Base-by-base conservation (phyloP, 2,888 invertebrate species). In the Nasonia oneida region DNA sequence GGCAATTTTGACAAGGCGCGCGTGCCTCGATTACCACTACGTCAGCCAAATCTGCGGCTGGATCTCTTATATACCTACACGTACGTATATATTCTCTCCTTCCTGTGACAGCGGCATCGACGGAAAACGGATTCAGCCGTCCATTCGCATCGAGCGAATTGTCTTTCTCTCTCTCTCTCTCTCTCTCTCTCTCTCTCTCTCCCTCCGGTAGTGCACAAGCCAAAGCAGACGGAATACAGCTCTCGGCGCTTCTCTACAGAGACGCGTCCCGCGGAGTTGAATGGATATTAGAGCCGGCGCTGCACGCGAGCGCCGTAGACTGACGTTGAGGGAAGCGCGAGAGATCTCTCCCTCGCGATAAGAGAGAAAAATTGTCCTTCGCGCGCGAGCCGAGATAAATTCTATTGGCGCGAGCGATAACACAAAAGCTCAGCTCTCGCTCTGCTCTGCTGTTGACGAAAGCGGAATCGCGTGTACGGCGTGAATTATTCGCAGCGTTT, bases 281-380 rank as follows among this genome's bases (percentile, higher is more conserved):
- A 77, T 81, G 81, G 84, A 84, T 84, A 84, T 84, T 84, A 81
- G 75, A 81, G 8, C n/a, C 64, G 15, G 39, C 10, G 37, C 39
- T 61, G 57, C 73, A 33, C 18, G 50, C 57, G 64, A 57, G 5
- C 14, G 15, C n/a, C 14, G 23, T 23, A 3, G 57, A 79, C 39
- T 71, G 76, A 81, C 76, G 76, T 75, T 77, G 81, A 81, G 61
- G 42, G 70, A 61, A 18, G n/a, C 29, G 0, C 18, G 18, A 50
- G 61, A 79, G 79, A 79, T 84, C 74, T 73, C 73, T n/a, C 15
- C 18, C 37, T 29, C 37, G 47, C 50, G 84, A 84, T 81, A 81
- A 76, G 80, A 29, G 71, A 76, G 83, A 83, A 71, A 75, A 64
- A 81, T 81, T 47, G 73, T 61, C 29, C 50, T 47, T 75, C 50